Evolutionary conservation across 2,113 vertebrate species (phyloP), one percentile per base, ranked within the genome.

Genomic region (Thymallus thymallus): DNA sequence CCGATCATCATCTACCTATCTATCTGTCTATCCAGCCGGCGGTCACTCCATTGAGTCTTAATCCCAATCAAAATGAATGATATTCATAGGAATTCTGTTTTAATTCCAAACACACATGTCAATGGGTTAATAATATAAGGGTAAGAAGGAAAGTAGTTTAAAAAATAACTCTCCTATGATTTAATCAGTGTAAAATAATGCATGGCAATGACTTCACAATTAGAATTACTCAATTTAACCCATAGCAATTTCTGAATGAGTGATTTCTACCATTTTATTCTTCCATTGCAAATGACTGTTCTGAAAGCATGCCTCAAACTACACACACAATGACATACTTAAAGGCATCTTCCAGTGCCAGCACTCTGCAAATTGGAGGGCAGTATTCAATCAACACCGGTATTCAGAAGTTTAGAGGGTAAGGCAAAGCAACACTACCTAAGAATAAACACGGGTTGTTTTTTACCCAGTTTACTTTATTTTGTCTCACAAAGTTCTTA

Each of bases 161-260:
- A 51, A 82, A 48, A 65, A 65, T 55, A 6, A 2, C 24, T 30
- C 22, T 5, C 29, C 2, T 30, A 3, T 66, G 65, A 22, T 51
- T 32, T 7, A 71, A 74, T 64, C 30, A 46, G 58, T 45, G 35
- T 22, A 22, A n/a, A 82, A 69, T 82, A 70, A 30, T 88, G 88
- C 87, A 88, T 89, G 88, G 10, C 77, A 81, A 73, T 84, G 76
- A 82, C 72, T 60, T 58, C 24, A 9, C 81, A 74, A 85, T 64
- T 76, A 5, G 58, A 26, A 64, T 13, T 26, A 82, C 74, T 66
- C 60, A 73, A 69, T 75, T 41, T 22, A 73, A 67, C 46, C 51
- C 46, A 16, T 23, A 66, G 67, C 78, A 58, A 10, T 71, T 69
- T 78, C 4, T 68, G 26, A 83, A 61, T 73, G 55, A 84, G 83